Base-by-base conservation (phyloP, 2,113 vertebrate species). In the Sigmodon hispidus region DNA sequence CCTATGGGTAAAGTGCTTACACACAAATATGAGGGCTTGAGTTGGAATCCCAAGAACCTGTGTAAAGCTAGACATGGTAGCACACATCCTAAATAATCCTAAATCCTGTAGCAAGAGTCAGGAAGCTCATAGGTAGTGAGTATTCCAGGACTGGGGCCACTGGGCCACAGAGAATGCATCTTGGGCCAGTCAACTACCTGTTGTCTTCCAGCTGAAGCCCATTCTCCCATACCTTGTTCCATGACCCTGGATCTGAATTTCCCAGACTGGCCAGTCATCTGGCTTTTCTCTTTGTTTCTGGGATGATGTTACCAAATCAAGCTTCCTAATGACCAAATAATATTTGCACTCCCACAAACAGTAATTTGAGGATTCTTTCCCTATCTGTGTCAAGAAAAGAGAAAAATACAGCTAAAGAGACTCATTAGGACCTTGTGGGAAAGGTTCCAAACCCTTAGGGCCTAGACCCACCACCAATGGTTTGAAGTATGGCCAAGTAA, bases 221-320 rank as follows among this genome's bases (percentile, higher is more conserved):
- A 65, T 22, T 22, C 57, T 90, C 34, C 57, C 12, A 19, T 4
- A 48, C 26, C 31, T 72, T 83, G 48, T 6, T 57, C 50, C 63
- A 12, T 80, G 65, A 88, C 1, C 21, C 50, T 77, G 7, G 16
- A 6, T 69, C 55, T 79, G n/a, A 3, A 52, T 92, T 95, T 76
- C 52, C 55, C 65, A 94, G 16, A 43, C 17, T 52, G 57, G 9
- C 26, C 75, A 81, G 26, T 16, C 31, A 40, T 4, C 36, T 48
- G 63, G 22, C 87, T 86, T 77, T 65, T 57, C 3, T 5, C 29
- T 86, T 81, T 91, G 90, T 52, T 95, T 90, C 67, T 69, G 73
- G 43, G 29, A 94, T 89, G 52, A 69, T 91, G 63, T 21, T 92
- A n/a, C 79, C 87, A 89, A 91, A 89, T 55, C 40, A 9, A 61